These are phyloP conservation scores for Drosophila birchii DNA, from an alignment of 2,888 invertebrate genomes.

Conservation along the genomic window DNA sequence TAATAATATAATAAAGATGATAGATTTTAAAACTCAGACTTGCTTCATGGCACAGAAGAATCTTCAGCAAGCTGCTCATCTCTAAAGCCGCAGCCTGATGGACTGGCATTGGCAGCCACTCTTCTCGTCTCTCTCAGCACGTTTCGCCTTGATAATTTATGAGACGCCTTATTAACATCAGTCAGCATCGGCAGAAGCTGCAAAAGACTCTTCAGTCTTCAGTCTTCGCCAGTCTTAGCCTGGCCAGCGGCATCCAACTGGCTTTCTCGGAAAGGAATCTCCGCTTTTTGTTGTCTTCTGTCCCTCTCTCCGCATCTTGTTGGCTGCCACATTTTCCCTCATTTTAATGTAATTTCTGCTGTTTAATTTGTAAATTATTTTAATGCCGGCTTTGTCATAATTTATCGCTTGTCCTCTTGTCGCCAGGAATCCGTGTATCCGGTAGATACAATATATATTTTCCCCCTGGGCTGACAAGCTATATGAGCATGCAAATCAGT, in stretches of 20 bases:
- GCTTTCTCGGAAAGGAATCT: constrained; percentile 75
- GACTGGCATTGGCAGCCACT: constrained; percentile 51
- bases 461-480: not conserved
- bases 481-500: constrained; percentile 63
- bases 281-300: constrained; percentile 31
- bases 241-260: constrained; percentile 53
- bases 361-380: constrained; percentile 82
- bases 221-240: constrained; percentile 8
- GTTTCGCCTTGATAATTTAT: constrained; percentile 79
- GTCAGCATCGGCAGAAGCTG: constrained; percentile 54
- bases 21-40: not conserved
- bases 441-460: constrained; percentile 10
- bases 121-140: constrained; percentile 57
- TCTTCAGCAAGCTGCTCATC: constrained; percentile 23
- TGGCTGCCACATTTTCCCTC: constrained; percentile 50
- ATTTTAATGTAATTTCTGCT: constrained; percentile 75
- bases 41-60: not conserved
- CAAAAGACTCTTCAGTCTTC: constrained; percentile 17
- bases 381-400: constrained; percentile 70
- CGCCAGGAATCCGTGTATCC: constrained; percentile 23
- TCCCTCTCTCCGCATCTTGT: constrained; percentile 2
- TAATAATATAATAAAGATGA: not conserved
- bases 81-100: constrained; percentile 17
- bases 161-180: constrained; percentile 82
- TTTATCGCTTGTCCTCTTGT: constrained; percentile 51